Evolutionary conservation across 37 sponge, comb jelly and placozoan species (phyloP), one percentile per base, ranked within the genome.

Genomic region (Crambe crambe): DNA sequence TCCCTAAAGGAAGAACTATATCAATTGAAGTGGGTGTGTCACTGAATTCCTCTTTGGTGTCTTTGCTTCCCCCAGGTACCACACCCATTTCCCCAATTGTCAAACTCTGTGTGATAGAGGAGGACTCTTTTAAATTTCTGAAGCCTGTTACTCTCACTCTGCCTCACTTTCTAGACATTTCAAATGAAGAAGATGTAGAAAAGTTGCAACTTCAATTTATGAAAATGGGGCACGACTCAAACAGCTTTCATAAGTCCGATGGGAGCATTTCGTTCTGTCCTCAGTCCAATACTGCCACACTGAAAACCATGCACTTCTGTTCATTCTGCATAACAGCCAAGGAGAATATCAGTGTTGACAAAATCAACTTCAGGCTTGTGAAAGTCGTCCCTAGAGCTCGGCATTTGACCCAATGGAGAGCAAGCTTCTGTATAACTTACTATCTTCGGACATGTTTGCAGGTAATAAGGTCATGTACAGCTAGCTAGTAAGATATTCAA

Each of bases 11-110:
- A 61, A 32, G 2, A 2, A 1, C 23, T 5, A 36, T 76, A 9
- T 12, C 76, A 25, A 61, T 76, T 36, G 63, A 76, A 59, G 58
- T 76, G 6, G 76, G 62, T 25, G 62, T 76, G 25, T 38, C 63
- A 26, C 76, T 76, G 2, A 22, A 5, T 59, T 59, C 39, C 22
- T 38, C 62, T 58, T 37, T 76, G 2, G 41, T 22, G 17, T 41
- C 51, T 15, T 47, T 47, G 51, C 31, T 58, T 30, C 75, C 37
- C 9, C 25, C 18, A 3, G 76, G 39, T 1, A 37, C 23, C 25
- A 59, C 5, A 37, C 76, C 76, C n/a, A 39, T 76, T 10, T 76
- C 76, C 9, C 62, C 76, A 4, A 58, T 76, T 37, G 62, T 76
- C 42, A 37, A 35, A 40, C 26, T 76, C 26, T 76, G 62, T 76